Base-by-base conservation (phyloP, 2,888 invertebrate genomes). In the Molanna angustata region DNA sequence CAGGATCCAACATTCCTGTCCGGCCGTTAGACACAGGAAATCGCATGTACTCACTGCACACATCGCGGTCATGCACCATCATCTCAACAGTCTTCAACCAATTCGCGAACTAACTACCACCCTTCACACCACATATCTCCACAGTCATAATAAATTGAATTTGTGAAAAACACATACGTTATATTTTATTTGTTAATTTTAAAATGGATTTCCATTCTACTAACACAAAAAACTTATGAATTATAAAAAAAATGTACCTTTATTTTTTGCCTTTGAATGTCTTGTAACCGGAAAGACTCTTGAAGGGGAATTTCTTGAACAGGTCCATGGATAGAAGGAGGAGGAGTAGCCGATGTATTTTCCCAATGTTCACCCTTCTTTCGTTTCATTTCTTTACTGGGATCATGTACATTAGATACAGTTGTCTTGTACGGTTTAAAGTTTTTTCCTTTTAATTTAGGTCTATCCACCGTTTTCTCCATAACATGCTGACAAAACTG, bases 281-380 rank as follows among this genome's bases (percentile, higher is more conserved):
- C 75, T 62, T 83, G 81, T 13, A 83, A 66, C 51, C 67, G 69
- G 3, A 84, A 65, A 1, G 83, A 83, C 61, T 83, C 81, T 51
- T 77, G 74, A 47, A 84, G 64, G 42, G 69, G 69, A 47, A 84
- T 65, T 11, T 72, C 56, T 67, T 80, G 79, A 2, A 71, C 73
- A 27, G 80, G 72, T 46, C 78, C 78, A 62, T 80, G 76, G 33
- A 80, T 62, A 33, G 73, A 77, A 1, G 74, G 73, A 1, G 83
- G 83, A 32, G 83, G 83, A 4, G 83, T 82, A 4, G 83, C 83
- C 11, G 83, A 80, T 1, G 83, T 83, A 3, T 80, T 72, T 67
- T 83, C 83, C 81, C 83, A 82, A 61, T 79, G 61, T 64, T 76
- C 76, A 59, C 73, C 68, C 60, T 73, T 78, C 52, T 75, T 76